Conservation (phyloP, 2,888 invertebrate species). For the Atrina japonica region DNA sequence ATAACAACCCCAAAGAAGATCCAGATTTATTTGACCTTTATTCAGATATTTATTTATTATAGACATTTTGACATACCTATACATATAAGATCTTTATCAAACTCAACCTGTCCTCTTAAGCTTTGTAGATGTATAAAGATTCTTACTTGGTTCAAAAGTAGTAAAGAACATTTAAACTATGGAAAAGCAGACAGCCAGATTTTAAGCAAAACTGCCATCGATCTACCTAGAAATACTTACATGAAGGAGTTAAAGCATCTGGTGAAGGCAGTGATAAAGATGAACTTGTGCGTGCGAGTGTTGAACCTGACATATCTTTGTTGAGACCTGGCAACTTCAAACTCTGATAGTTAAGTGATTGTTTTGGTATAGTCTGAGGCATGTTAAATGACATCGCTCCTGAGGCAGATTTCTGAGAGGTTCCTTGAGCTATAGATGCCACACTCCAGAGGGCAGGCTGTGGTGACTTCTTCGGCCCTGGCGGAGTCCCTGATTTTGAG, state of each 20-base stretch:
- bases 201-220: neutral
- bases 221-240: neutral
- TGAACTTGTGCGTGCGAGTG: neutral
- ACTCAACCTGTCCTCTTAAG: no score
- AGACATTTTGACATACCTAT: no score
- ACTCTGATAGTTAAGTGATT: conserved; percentile 45
- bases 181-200: no score
- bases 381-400: neutral
- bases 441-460: conserved; percentile 34
- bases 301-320: conserved; percentile 15
- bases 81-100: no score
- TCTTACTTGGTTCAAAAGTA: no score
- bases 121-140: no score
- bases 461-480: neutral
- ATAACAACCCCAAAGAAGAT: no score
- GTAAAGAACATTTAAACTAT: no score
- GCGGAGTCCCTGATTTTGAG: conserved; percentile 6
- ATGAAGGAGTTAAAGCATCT: neutral
- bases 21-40: no score
- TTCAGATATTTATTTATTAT: no score
- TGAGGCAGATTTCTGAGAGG: neutral
- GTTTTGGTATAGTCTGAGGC: conserved; percentile 31
- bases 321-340: conserved; percentile 21
- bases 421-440: conserved; percentile 27
- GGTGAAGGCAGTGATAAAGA: conserved; percentile 17